Percentiles rank a stretch among this genome's conserved stretches.
Conservation (phyloP, 2,113 vertebrate species). For the Hippopotamus amphibius region DNA sequence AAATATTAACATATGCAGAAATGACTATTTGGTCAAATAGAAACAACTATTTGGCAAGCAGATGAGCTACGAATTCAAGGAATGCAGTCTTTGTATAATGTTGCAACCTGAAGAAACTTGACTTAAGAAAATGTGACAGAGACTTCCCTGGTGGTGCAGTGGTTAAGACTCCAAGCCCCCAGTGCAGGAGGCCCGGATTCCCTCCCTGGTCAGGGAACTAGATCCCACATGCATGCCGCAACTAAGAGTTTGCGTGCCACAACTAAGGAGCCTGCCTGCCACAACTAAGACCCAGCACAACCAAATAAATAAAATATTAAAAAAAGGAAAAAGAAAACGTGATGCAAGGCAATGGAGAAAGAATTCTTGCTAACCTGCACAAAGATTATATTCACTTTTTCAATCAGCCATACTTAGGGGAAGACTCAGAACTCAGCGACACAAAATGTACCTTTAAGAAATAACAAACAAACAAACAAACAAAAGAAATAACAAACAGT, state of each 20-base stretch:
- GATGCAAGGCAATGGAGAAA: not conserved
- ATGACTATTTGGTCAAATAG: not conserved
- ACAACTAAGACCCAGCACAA: too few species aligned
- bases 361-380: not conserved
- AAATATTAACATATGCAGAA: constrained; percentile 15
- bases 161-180: too few species aligned
- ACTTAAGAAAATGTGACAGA: constrained; percentile 1
- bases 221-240: too few species aligned
- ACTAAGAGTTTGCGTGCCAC: too few species aligned
- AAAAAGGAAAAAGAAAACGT: too few species aligned
- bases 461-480: not conserved
- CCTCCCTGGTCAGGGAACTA: too few species aligned
- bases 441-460: constrained; percentile 20
- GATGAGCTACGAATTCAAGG: not conserved
- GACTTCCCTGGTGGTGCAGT: too few species aligned
- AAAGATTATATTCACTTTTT: not conserved
- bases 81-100: not conserved
- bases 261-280: too few species aligned
- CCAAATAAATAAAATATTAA: too few species aligned
- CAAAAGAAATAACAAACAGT: not conserved
- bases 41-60: not conserved
- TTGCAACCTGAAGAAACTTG: not conserved
- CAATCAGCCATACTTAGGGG: not conserved
- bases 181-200: too few species aligned
- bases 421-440: constrained; percentile 1